phyloP scores from a whole-genome alignment of 2,888 invertebrate species.

The Dasysyrphus albostriatus region DNA sequence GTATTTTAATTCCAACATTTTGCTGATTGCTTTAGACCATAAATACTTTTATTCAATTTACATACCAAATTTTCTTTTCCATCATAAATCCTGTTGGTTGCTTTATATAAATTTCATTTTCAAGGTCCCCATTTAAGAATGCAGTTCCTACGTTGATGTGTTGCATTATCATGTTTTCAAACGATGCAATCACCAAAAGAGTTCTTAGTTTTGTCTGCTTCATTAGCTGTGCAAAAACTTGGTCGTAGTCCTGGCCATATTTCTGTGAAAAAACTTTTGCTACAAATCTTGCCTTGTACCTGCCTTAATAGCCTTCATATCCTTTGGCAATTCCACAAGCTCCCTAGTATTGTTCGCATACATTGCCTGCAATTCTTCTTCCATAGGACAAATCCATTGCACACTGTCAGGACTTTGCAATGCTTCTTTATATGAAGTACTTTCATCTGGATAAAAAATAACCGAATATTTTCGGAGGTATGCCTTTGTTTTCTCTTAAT shows the following conservation, averaged over 20 bases:
- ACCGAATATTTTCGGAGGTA: background rate
- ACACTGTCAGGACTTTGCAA: background rate
- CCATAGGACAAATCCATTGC: background rate
- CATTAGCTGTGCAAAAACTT: too few relatives aligned
- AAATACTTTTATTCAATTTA: too few relatives aligned
- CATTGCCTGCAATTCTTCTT: conserved; percentile 1
- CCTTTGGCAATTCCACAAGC: background rate
- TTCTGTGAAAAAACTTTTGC: too few relatives aligned
- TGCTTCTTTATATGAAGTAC: background rate
- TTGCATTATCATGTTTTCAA: background rate
- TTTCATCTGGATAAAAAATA: background rate
- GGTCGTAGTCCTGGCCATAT: too few relatives aligned
- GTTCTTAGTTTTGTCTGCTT: background rate
- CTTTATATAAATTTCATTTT: background rate
- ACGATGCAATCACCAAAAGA: background rate
- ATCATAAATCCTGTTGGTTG: background rate
- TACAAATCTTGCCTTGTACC: too few relatives aligned
- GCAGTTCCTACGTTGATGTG: background rate
- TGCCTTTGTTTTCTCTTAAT: background rate
- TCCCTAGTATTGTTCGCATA: background rate
- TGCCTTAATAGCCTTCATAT: background rate
- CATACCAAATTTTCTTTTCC: background rate
- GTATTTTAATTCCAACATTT: too few relatives aligned
- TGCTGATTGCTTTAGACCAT: too few relatives aligned
- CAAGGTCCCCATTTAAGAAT: too few relatives aligned